Conservation (phyloP, 2,113 vertebrate genomes). For the Mungos mungo region DNA sequence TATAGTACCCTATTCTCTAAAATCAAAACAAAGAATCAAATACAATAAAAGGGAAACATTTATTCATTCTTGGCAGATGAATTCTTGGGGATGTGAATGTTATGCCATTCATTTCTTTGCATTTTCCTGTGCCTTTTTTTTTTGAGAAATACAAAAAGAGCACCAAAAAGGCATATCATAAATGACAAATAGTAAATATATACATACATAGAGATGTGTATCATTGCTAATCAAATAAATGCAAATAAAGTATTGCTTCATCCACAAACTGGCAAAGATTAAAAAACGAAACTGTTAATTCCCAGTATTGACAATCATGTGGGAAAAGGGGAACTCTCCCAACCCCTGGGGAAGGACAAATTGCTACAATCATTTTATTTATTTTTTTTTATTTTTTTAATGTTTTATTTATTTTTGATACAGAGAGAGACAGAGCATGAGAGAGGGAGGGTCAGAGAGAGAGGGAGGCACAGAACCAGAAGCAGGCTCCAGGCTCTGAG, state of each 20-base stretch:
- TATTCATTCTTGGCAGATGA: not conserved
- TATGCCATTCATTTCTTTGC: not conserved
- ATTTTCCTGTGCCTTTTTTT: not conserved
- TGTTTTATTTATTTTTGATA: too few species aligned
- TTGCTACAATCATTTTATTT: not conserved
- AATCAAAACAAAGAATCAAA: constrained; percentile 30
- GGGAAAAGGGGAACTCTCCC: not conserved
- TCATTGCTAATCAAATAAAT: constrained; percentile 25
- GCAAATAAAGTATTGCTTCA: constrained; percentile 5
- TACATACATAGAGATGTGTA: not conserved
- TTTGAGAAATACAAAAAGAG: not conserved
- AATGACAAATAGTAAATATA: constrained; percentile 22
- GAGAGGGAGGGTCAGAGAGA: too few species aligned
- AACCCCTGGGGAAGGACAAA: not conserved
- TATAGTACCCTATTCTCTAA: constrained; percentile 15
- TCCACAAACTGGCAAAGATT: not conserved
- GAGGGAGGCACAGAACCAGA: too few species aligned
- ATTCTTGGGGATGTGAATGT: not conserved
- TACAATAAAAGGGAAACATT: not conserved
- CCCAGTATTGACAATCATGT: not conserved
- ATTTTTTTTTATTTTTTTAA: too few species aligned
- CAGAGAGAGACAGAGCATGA: too few species aligned
- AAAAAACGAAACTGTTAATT: not conserved
- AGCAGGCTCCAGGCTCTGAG: too few species aligned
- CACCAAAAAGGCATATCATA: not conserved